phyloP scores from a whole-genome alignment of 2,113 vertebrate genomes.

The Pongo pygmaeus region DNA sequence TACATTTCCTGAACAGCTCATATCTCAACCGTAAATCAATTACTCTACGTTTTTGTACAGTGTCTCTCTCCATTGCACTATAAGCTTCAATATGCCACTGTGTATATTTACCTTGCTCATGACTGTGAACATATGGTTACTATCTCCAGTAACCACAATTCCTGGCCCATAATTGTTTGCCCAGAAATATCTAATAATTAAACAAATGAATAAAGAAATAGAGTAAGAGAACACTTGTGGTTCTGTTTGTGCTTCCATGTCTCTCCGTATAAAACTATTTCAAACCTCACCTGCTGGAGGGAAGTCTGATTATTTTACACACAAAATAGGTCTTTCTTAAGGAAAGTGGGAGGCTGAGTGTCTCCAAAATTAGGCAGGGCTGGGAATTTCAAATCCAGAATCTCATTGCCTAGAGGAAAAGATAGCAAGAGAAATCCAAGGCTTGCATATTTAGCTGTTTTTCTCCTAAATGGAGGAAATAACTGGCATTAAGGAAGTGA shows the following conservation, averaged over 20 bases:
- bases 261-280: not conserved
- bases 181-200: not conserved
- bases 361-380: not conserved
- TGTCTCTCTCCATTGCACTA: not conserved
- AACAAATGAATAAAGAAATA: not conserved
- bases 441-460: not conserved
- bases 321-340: not conserved
- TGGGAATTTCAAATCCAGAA: not conserved
- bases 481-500: not conserved
- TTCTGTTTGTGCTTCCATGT: not conserved
- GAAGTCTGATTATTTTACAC: not conserved
- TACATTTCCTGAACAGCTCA: not conserved
- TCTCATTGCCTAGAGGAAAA: not conserved
- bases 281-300: not conserved
- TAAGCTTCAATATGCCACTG: not conserved
- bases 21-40: not conserved
- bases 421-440: not conserved
- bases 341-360: not conserved
- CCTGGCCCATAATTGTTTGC: no score
- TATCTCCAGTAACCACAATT: not conserved
- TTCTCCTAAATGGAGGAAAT: not conserved
- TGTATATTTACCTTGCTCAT: not conserved
- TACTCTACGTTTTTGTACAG: not conserved
- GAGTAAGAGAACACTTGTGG: not conserved
- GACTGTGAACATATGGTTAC: not conserved